A percentile compares a stretch with the other conserved stretches of the same genome.
phyloP scores from a whole-genome alignment of 1,140 invertebrate species.

The Dendroctonus ponderosae region DNA sequence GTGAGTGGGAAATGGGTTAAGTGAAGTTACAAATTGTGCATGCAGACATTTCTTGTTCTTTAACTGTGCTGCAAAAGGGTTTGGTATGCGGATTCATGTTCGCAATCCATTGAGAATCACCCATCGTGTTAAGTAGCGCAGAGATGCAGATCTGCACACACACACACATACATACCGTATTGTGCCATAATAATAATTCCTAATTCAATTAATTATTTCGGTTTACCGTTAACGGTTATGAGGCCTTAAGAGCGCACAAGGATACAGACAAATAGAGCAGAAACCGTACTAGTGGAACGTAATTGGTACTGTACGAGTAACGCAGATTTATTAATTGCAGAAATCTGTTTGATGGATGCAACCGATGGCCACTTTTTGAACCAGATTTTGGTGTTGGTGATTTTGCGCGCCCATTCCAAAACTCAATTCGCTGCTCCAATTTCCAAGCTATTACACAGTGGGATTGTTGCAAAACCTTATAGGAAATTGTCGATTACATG shows the following conservation, averaged over 20 bases:
- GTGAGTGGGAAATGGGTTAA: too few species aligned
- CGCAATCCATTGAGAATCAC: too few species aligned
- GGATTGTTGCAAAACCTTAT: too few species aligned
- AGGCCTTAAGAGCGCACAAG: constrained; percentile 14
- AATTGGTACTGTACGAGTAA: constrained; percentile 3
- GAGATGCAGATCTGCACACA: constrained; percentile 7
- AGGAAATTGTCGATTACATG: too few species aligned
- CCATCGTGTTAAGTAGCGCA: constrained; percentile 4
- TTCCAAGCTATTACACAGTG: too few species aligned
- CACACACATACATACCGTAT: background rate
- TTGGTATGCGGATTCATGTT: too few species aligned
- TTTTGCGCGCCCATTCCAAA: too few species aligned
- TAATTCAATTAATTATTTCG: constrained; percentile 17
- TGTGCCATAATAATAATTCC: constrained; percentile 11
- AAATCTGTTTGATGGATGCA: background rate
- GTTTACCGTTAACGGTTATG: constrained; percentile 15
- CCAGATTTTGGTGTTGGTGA: too few species aligned
- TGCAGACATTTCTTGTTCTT: too few species aligned
- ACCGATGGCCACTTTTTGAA: background rate
- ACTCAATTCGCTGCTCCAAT: too few species aligned
- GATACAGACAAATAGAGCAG: constrained; percentile 18
- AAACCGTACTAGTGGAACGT: constrained; percentile 7
- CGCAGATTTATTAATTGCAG: background rate
- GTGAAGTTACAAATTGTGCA: too few species aligned
- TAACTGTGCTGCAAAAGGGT: too few species aligned